A percentile compares a stretch with the other conserved stretches of the same genome.
These are phyloP conservation scores for Sycophaga agraensis DNA, from an alignment of 1,140 invertebrate species.

Conservation along the genomic window DNA sequence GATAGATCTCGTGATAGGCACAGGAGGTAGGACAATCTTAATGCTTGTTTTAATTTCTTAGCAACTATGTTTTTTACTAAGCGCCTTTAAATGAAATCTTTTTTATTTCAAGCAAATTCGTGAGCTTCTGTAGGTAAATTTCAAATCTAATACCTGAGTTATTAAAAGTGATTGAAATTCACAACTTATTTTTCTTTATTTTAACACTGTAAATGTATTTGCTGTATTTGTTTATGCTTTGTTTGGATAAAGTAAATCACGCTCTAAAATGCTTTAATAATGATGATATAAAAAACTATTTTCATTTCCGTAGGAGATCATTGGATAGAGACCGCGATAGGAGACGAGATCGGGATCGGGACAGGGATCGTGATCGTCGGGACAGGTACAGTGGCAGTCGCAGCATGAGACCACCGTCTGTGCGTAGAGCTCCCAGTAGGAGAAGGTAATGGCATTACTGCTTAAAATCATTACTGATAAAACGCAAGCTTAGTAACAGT, in stretches of 20 bases:
- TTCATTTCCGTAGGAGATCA: slow-evolving; percentile 43
- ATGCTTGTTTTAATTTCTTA: background rate
- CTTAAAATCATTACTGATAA: background rate
- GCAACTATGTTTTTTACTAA: background rate
- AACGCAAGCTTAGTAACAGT: no score
- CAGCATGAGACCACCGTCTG: slow-evolving; percentile 53
- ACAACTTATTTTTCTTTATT: background rate
- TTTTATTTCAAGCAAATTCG: slow-evolving; percentile 15
- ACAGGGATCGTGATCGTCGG: slow-evolving; percentile 52
- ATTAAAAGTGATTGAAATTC: background rate
- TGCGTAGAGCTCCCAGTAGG: slow-evolving; percentile 53
- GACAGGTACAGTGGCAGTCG: slow-evolving; percentile 54
- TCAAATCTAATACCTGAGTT: no score
- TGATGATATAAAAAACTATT: background rate
- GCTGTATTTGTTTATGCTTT: background rate
- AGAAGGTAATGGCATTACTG: slow-evolving; percentile 44
- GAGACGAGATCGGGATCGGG: slow-evolving; percentile 55
- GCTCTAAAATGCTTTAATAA: background rate
- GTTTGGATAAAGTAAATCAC: no score
- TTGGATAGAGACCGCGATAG: slow-evolving; percentile 49
- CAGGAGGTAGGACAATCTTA: slow-evolving; percentile 29
- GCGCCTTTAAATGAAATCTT: background rate
- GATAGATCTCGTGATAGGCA: slow-evolving; percentile 38
- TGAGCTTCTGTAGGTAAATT: slow-evolving; percentile 13
- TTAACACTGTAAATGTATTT: background rate